Evolutionary conservation across 2,888 invertebrate genomes (phyloP).

Genomic region (Campaea margaritaria): DNA sequence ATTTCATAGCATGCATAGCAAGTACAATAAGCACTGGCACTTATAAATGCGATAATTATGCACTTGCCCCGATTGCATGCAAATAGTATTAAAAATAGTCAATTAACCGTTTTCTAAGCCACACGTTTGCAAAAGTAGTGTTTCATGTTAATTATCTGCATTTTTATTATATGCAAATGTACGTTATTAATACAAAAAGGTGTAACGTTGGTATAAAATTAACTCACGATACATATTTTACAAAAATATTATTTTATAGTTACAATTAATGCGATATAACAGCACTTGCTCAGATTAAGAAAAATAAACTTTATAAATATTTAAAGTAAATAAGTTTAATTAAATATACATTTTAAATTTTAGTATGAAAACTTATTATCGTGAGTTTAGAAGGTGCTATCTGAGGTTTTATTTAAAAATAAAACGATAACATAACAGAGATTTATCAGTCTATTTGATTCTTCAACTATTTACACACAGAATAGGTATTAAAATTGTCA

Average conservation of each 20-base stretch:
- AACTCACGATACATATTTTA: background rate
- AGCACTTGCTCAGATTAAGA: background rate
- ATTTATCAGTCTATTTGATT: too few species aligned
- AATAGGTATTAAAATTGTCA: too few species aligned
- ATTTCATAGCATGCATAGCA: too few species aligned
- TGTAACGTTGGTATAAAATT: background rate
- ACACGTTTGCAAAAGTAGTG: constrained; percentile 29
- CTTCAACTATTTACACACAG: too few species aligned
- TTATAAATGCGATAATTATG: constrained; percentile 20
- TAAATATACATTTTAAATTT: too few species aligned
- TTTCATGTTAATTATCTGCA: constrained; percentile 23
- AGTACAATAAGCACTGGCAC: background rate
- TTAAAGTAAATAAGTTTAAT: background rate
- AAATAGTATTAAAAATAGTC: constrained; percentile 33
- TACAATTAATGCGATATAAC: background rate
- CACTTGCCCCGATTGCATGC: constrained; percentile 23
- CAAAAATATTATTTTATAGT: background rate
- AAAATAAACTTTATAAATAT: background rate
- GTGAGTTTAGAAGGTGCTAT: too few species aligned
- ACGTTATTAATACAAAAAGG: constrained; percentile 1
- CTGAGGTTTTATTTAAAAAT: too few species aligned
- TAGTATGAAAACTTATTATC: too few species aligned
- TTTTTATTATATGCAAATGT: constrained; percentile 26
- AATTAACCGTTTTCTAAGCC: constrained; percentile 31
- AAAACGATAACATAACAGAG: too few species aligned